Conservation (phyloP, 2,797 vertebrate species). For the Phataginus tricuspis region DNA sequence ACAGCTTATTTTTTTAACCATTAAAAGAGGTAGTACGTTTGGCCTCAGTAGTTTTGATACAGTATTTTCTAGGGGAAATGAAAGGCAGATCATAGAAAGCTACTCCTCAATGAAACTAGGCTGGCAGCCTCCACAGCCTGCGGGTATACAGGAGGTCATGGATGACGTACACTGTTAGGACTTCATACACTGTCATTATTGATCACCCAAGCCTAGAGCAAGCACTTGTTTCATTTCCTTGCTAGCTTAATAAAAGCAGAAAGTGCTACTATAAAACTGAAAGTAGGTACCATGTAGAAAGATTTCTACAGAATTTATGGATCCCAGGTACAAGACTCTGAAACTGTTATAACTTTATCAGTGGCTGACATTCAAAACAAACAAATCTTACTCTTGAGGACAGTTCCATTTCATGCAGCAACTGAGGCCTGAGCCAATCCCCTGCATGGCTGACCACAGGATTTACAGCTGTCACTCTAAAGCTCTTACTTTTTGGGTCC, state of each 20-base stretch:
- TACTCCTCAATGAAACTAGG: slow-evolving; percentile 51
- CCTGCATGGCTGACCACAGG: neutral
- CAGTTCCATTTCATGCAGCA: slow-evolving; percentile 23
- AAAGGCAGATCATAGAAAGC: slow-evolving; percentile 44
- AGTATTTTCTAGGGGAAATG: slow-evolving; percentile 15
- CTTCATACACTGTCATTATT: neutral
- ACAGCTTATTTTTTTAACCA: slow-evolving; percentile 43
- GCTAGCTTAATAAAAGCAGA: slow-evolving; percentile 60
- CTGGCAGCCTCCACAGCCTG: neutral
- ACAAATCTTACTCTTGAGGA: slow-evolving; percentile 39
- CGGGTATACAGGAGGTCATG: neutral
- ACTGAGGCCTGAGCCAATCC: neutral
- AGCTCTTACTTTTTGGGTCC: slow-evolving; percentile 96
- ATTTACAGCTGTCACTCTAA: neutral
- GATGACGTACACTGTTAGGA: neutral
- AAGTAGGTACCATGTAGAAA: neutral
- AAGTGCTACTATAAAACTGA: slow-evolving; percentile 61
- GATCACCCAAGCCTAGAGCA: slow-evolving; percentile 48
- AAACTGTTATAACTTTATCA: slow-evolving; percentile 23
- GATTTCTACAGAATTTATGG: slow-evolving; percentile 56
- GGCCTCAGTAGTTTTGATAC: slow-evolving; percentile 19
- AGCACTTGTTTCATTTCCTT: slow-evolving; percentile 11
- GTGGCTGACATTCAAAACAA: slow-evolving; percentile 24
- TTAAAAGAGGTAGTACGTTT: neutral
- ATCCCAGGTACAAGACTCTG: neutral